Evolutionary conservation across 1,140 invertebrate species (phyloP), one percentile per base, ranked within the genome.

Genomic region (Amyelois transitella): DNA sequence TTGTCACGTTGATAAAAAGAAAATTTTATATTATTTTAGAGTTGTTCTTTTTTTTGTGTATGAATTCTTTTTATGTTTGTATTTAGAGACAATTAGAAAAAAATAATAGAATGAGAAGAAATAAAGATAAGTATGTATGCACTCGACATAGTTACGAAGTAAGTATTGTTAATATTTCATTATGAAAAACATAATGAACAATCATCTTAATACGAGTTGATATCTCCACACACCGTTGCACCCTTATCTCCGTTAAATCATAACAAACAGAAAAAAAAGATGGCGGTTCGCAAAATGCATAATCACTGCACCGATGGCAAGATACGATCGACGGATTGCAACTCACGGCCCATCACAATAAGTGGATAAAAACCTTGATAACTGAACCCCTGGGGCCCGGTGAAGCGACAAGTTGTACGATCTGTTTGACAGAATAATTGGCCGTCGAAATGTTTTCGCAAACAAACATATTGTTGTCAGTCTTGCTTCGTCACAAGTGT

Each of bases 281-380:
- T 38, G 12, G 32, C 32, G 32, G 32, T 38, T 38, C 55, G 64
- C 64, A 76, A 74, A 80, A 75, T 60, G 78, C 81, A 77, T 69
- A 70, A 81, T 84, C 78, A 84, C 70, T 32, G 56, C 60, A 53
- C 52, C 52, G 61, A 54, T 59, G 65, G 69, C 63, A 55, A 54
- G 75, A 80, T 77, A 76, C 63, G 53, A 77, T 79, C 74, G n/a
- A 76, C 32, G 32, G 80, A 75, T 71, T 58, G 72, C 77, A 63
- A 81, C 51, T 84, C 81, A 84, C 59, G 53, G 28, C 55, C 59
- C 59, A 67, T 65, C 63, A 70, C 64, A 70, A 68, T 64, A 71
- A 66, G 44, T 20, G 53, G 68, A 66, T 63, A 48, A 62, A 60
- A 65, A 43, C 63, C 45, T 38, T 38, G 32, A 38, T 38, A 38